A percentile compares a stretch with the other conserved stretches of the same genome.
Conservation (phyloP, 2,113 vertebrate genomes). For the Nesogale talazaci region DNA sequence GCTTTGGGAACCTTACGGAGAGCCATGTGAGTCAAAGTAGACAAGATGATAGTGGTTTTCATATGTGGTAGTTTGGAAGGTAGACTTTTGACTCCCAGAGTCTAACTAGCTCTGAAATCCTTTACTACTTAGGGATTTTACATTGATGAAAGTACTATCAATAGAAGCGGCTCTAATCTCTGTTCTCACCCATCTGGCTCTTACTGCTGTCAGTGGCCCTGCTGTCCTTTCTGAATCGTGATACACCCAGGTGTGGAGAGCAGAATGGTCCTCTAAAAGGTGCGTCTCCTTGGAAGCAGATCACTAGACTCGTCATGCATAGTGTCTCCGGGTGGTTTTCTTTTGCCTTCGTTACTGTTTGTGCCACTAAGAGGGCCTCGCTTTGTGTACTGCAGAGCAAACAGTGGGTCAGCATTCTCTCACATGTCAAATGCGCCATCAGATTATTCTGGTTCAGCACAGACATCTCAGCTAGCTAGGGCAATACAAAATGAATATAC, state of each 20-base stretch:
- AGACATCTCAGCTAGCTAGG: constrained; percentile 53
- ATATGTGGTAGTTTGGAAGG: no score
- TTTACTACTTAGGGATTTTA: constrained; percentile 63
- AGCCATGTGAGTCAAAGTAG: no score
- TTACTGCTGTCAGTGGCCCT: neutral
- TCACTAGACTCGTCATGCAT: neutral
- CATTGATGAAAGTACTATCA: constrained; percentile 41
- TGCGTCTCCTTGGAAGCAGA: neutral
- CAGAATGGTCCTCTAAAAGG: neutral
- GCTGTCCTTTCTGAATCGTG: neutral
- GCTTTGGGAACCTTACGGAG: no score
- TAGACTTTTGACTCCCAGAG: neutral
- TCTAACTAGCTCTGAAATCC: constrained; percentile 62
- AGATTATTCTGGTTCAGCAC: constrained; percentile 66
- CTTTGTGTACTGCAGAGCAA: rapidly evolving
- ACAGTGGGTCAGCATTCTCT: constrained; percentile 43
- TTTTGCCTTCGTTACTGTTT: neutral
- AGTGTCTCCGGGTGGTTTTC: neutral
- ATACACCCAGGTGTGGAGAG: neutral
- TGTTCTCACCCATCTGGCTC: neutral
- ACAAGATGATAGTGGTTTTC: no score
- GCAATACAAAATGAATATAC: constrained; percentile 32
- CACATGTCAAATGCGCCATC: constrained; percentile 57
- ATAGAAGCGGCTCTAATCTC: neutral
- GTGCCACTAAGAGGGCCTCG: neutral